These are phyloP conservation scores for Acyrthosiphon pisum DNA, from an alignment of 1,140 invertebrate genomes.

Conservation along the genomic window DNA sequence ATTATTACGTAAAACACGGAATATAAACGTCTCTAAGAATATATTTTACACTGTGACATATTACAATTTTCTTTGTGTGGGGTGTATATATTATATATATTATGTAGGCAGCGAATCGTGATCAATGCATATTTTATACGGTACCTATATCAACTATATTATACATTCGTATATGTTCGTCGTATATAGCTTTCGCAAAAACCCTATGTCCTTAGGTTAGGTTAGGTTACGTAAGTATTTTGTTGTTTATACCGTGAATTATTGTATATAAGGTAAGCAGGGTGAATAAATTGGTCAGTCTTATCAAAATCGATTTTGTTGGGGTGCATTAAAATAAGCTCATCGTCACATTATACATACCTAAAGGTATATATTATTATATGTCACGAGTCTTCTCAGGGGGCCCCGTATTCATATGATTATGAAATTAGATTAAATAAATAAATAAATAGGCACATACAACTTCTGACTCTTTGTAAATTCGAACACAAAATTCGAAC, in stretches of 20 bases:
- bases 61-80: neutral
- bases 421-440: too few species aligned
- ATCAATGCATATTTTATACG: neutral
- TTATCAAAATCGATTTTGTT: neutral
- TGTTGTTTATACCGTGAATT: neutral
- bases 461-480: too few species aligned
- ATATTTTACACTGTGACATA: neutral
- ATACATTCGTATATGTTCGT: neutral
- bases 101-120: neutral
- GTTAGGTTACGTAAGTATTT: neutral
- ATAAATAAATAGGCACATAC: too few species aligned
- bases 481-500: neutral
- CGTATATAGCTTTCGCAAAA: neutral
- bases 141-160: neutral
- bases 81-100: neutral
- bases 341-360: neutral
- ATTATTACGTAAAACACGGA: neutral
- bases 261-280: neutral
- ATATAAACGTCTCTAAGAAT: neutral
- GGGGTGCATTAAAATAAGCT: neutral
- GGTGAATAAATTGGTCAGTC: neutral
- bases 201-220: neutral
- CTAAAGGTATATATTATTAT: too few species aligned
- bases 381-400: too few species aligned
- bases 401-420: too few species aligned